Evolutionary conservation across 2,113 vertebrate genomes (phyloP), one percentile per base, ranked within the genome.

Genomic region (Chloebia gouldiae): DNA sequence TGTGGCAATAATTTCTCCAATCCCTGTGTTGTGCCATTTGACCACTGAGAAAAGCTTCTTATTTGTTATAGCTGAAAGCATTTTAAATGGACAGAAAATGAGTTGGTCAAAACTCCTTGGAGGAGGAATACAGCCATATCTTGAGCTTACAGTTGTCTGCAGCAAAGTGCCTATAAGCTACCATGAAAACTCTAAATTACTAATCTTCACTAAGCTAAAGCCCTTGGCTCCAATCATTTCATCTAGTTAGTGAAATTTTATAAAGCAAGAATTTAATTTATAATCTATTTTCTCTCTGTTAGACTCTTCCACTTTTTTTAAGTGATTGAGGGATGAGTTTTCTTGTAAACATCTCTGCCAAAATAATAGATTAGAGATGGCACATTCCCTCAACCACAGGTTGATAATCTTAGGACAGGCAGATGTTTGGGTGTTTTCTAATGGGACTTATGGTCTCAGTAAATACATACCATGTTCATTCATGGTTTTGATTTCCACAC

Each of bases 401-500:
- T 93, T 94, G 77, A 91, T 93, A 93, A 97, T 95, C 94, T 96
- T 86, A 97, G 92, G 92, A 96, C 33, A 93, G 69, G 54, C 95
- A 98, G 95, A 82, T 95, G 86, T 96, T 97, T 94, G 73, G 69
- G 81, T 22, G 2, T 95, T 97, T 96, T 84, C 31, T 27, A 53
- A 81, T 77, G 81, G 83, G 56, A 95, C 27, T 95, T 44, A 39
- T 87, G 86, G 60, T 91, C 64, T 97, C 75, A 93, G 88, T 69
- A 96, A 96, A 97, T 75, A 93, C 64, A 94, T 96, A 21, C 63
- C 66, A 94, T 92, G 75, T 92, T 97, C 81, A 86, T 96, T 97
- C 93, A 95, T 96, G 63, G 65, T 94, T 86, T 95, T 95, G 86
- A 95, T 96, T 97, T 73, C 91, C 81, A 60, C 22, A 60, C 15